Percentiles rank a stretch among this genome's conserved stretches.
Evolutionary conservation across 2,797 vertebrate species (phyloP).

Genomic region (Setipinna tenuifilis): DNA sequence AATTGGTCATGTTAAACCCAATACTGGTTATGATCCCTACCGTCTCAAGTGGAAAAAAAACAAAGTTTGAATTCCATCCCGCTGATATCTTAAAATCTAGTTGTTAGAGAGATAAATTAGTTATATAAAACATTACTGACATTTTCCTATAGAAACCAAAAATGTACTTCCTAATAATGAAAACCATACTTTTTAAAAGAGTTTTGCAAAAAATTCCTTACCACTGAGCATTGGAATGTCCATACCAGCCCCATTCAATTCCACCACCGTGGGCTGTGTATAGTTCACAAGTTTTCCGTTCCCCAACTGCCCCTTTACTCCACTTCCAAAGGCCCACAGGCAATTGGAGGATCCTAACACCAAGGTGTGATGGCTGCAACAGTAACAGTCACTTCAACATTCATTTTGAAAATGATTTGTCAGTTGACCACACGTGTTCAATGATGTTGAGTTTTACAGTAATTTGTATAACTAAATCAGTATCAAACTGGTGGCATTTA

Average conservation of each 20-base stretch:
- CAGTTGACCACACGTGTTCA: too few relatives aligned
- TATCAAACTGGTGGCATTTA: background rate
- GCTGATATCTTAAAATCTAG: conserved; percentile 69
- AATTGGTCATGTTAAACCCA: background rate
- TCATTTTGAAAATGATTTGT: too few relatives aligned
- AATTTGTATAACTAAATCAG: background rate
- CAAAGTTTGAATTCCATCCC: conserved; percentile 71
- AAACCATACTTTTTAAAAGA: too few relatives aligned
- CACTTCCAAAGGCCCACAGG: conserved; percentile 82
- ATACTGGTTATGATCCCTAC: conserved; percentile 48
- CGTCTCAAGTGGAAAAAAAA: conserved; percentile 56
- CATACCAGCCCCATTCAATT: conserved; percentile 47
- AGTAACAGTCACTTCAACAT: too few relatives aligned
- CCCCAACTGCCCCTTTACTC: conserved; percentile 72
- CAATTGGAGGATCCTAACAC: conserved; percentile 75
- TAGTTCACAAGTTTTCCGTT: conserved; percentile 55
- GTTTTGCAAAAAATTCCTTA: too few relatives aligned
- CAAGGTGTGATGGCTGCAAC: conserved; percentile 78
- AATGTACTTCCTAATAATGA: too few relatives aligned
- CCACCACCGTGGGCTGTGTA: conserved; percentile 72
- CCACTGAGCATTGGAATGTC: too few relatives aligned
- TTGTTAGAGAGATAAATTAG: background rate
- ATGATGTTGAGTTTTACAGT: background rate
- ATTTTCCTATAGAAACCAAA: too few relatives aligned
- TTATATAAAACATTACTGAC: background rate